phyloP scores from a whole-genome alignment of 1,140 invertebrate species.

The Lucilia sericata region DNA sequence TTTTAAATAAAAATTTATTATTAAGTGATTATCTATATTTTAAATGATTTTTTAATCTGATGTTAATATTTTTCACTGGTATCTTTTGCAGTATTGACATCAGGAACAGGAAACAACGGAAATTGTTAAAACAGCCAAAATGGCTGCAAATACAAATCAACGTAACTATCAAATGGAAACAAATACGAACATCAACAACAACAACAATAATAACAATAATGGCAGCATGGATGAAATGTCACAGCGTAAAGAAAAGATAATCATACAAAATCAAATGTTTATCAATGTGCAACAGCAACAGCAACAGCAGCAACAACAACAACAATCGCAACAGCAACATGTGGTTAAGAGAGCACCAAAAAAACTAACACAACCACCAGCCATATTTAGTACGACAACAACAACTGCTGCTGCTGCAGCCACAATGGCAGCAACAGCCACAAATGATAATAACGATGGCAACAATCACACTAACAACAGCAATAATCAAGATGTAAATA shows the following conservation, averaged over 20 bases:
- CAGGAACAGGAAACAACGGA: slow-evolving; percentile 65
- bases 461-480: slow-evolving; percentile 1
- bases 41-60: neutral
- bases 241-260: slow-evolving; percentile 64
- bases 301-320: slow-evolving; percentile 48
- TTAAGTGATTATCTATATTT: no score
- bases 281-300: slow-evolving; percentile 62
- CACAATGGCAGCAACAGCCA: slow-evolving; percentile 28
- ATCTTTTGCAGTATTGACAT: slow-evolving; percentile 63
- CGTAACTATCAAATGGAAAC: slow-evolving; percentile 52
- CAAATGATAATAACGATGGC: slow-evolving; percentile 32
- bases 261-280: slow-evolving; percentile 67
- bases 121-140: slow-evolving; percentile 52
- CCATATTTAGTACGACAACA: slow-evolving; percentile 51
- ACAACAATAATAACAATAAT: slow-evolving; percentile 51
- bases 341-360: slow-evolving; percentile 53
- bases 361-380: slow-evolving; percentile 58
- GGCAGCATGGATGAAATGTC: slow-evolving; percentile 52
- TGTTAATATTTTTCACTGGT: no score
- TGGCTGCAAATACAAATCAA: slow-evolving; percentile 52
- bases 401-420: slow-evolving; percentile 37
- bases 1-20: neutral
- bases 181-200: slow-evolving; percentile 54
- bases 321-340: slow-evolving; percentile 52
- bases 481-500: slow-evolving; percentile 45